These are phyloP conservation scores for Dendrocincla tyrannina DNA, from an alignment of 2,797 vertebrate genomes.

Conservation along the genomic window DNA sequence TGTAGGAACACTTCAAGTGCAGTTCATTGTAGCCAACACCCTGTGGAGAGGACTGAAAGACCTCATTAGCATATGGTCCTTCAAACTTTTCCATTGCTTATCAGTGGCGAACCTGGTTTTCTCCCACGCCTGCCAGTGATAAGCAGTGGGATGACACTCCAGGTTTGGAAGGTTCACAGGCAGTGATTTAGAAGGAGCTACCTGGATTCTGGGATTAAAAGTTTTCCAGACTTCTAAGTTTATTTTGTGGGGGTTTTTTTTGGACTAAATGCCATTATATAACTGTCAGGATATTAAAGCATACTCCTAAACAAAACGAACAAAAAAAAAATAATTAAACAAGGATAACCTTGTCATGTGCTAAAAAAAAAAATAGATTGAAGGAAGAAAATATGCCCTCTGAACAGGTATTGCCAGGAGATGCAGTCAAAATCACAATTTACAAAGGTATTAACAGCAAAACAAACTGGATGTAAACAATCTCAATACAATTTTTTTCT, in stretches of 20 bases:
- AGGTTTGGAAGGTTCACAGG: not conserved
- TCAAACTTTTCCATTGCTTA: not conserved
- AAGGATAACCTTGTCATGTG: not conserved
- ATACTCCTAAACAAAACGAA: not conserved
- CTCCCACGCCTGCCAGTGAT: not conserved
- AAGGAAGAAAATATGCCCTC: not conserved
- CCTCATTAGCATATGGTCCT: not conserved
- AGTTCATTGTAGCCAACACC: not conserved
- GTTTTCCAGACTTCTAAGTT: not conserved
- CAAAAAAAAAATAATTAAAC: not conserved
- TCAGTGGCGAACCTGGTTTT: not conserved
- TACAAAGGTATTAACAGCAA: not conserved
- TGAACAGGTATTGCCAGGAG: not conserved
- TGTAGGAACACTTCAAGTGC: not conserved
- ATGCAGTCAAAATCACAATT: not conserved
- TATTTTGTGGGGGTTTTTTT: not conserved
- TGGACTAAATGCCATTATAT: not conserved
- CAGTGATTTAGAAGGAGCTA: not conserved
- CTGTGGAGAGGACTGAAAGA: accelerated
- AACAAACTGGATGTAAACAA: not conserved
- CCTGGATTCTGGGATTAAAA: not conserved
- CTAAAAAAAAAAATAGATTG: not conserved
- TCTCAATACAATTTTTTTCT: not conserved
- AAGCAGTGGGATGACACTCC: not conserved
- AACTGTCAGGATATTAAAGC: not conserved